Base-by-base conservation (phyloP, 1,140 invertebrate species). In the Nephotettix cincticeps region DNA sequence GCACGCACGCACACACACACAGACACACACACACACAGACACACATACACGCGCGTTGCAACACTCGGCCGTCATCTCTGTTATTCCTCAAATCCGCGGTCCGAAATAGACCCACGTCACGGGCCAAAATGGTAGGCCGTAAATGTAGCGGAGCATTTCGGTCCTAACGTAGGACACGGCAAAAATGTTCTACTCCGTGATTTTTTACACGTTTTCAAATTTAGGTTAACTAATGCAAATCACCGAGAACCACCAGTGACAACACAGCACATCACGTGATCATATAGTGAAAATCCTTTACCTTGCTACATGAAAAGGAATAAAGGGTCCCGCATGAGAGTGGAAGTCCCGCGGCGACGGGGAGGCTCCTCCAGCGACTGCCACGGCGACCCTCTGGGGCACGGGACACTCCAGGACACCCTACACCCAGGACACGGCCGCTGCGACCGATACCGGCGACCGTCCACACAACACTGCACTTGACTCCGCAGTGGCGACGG, bases 221-320 rank as follows among this genome's bases (percentile, higher is more conserved):
- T n/a, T n/a, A n/a, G n/a, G n/a, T n/a, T n/a, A n/a, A n/a, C n/a
- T n/a, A n/a, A n/a, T n/a, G n/a, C n/a, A n/a, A n/a, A n/a, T n/a
- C n/a, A n/a, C n/a, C n/a, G n/a, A n/a, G n/a, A n/a, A n/a, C n/a
- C n/a, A n/a, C n/a, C n/a, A n/a, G n/a, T n/a, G n/a, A n/a, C n/a
- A n/a, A n/a, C n/a, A n/a, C n/a, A n/a, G n/a, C n/a, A n/a, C n/a
- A n/a, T n/a, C n/a, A n/a, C n/a, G n/a, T n/a, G n/a, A n/a, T n/a
- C n/a, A n/a, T n/a, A 56, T 6, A 36, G 14, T 36, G 32, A 6
- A 36, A 36, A 36, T 36, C 32, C 32, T 80, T 84, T 83, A 84
- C 83, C 82, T 84, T 83, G 81, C 83, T 83, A 83, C 82, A 84
- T 83, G 82, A 82, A 83, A 83, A 83, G 81, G 79, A 82, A 83